Evolutionary conservation across 2,888 invertebrate genomes (phyloP).

Genomic region (Cremastobaeus sp.): DNA sequence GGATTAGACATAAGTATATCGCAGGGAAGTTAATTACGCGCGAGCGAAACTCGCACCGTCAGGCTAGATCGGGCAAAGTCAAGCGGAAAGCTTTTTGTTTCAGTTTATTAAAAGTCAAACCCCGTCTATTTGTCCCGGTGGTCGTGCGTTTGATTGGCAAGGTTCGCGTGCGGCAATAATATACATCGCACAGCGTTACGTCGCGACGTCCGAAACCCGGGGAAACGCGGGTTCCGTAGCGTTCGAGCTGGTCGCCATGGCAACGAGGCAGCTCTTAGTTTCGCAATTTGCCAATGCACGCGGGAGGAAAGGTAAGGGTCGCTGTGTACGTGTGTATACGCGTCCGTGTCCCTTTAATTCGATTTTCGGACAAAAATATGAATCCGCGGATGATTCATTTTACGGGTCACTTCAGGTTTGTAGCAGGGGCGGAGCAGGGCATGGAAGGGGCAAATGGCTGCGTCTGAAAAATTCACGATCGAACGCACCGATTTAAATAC

Average conservation of each 20-base stretch:
- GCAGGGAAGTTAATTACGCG: conserved; percentile 17
- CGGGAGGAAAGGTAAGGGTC: conserved; percentile 53
- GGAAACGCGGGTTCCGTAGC: conserved; percentile 34
- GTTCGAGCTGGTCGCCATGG: conserved; percentile 53
- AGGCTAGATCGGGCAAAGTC: conserved; percentile 3
- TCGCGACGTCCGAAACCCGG: conserved; percentile 46
- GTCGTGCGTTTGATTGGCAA: conserved; percentile 46
- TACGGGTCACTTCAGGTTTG: conserved; percentile 43
- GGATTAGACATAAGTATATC: background rate
- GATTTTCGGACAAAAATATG: conserved; percentile 56
- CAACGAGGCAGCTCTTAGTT: conserved; percentile 53
- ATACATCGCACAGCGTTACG: conserved; percentile 32
- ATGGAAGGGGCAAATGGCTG: background rate
- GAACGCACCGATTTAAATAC: conserved; percentile 31
- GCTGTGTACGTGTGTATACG: conserved; percentile 31
- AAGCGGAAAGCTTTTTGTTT: conserved; percentile 16
- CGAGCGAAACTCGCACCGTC: conserved; percentile 1
- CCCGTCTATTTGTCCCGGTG: conserved; percentile 26
- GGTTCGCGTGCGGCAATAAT: conserved; percentile 37
- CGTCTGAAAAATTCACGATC: conserved; percentile 18
- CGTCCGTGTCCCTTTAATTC: conserved; percentile 51
- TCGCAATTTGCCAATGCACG: conserved; percentile 52
- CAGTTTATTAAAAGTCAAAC: conserved; percentile 32
- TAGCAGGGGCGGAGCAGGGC: background rate
- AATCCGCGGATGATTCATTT: conserved; percentile 48